phyloP scores from a whole-genome alignment of 1,140 invertebrate genomes.

The Ditylenchus dipsaci region DNA sequence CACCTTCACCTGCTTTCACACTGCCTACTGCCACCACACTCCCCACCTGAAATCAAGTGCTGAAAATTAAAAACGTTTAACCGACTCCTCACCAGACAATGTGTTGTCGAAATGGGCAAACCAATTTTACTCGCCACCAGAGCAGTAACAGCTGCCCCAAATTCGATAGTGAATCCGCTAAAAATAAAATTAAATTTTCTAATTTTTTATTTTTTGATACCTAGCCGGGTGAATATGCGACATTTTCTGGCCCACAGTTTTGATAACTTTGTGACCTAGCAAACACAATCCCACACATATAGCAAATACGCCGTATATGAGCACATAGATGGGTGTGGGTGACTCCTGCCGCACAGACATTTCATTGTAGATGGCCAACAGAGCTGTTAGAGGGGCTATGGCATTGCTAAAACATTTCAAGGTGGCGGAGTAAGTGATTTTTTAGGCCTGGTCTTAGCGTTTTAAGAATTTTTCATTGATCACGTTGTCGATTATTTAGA shows the following conservation, averaged over 20 bases:
- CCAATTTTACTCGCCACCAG: conserved; percentile 88
- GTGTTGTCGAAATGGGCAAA: conserved; percentile 90
- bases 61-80: neutral
- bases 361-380: conserved; percentile 73
- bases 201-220: neutral
- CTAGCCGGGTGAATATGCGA: conserved; percentile 87
- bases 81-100: conserved; percentile 78
- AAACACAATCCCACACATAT: conserved; percentile 92
- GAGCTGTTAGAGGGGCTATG: conserved; percentile 85
- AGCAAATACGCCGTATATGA: conserved; percentile 88
- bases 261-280: conserved; percentile 84
- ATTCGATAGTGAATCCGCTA: conserved; percentile 55
- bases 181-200: conserved; percentile 6
- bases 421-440: neutral
- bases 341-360: conserved; percentile 42
- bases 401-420: conserved; percentile 71
- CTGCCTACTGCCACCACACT: conserved; percentile 47
- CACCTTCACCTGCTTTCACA: conserved; percentile 47
- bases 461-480: too few species aligned
- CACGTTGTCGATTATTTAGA: too few species aligned
- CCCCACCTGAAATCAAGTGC: conserved; percentile 22
- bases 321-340: conserved; percentile 41
- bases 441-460: neutral
- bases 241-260: conserved; percentile 90
- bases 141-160: conserved; percentile 68